Evolutionary conservation across 2,888 invertebrate genomes (phyloP).

Genomic region (Cristatella mucedo): DNA sequence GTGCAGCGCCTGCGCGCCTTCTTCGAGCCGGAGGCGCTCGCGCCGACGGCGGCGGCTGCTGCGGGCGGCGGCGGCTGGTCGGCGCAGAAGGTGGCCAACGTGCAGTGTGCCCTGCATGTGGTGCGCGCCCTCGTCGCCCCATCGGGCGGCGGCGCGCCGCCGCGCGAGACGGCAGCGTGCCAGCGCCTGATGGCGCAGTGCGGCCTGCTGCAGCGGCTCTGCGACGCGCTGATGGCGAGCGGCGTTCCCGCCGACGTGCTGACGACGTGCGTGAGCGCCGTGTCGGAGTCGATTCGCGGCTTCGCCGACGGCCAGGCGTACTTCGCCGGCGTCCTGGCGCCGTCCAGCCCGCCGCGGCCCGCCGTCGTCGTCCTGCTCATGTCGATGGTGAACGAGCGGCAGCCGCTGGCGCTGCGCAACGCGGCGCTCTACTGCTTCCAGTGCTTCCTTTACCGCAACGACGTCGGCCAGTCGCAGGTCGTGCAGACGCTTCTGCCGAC

Average conservation of each 20-base stretch:
- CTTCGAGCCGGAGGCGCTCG: constrained; percentile 44
- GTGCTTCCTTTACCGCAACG: constrained; percentile 83
- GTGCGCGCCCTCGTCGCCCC: constrained; percentile 82
- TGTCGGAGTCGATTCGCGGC: constrained; percentile 82
- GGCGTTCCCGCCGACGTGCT: constrained; percentile 90
- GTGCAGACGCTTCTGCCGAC: constrained; percentile 82
- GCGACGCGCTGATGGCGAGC: constrained; percentile 79
- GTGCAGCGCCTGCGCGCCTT: constrained; percentile 75
- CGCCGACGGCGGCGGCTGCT: constrained; percentile 12
- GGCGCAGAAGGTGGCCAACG: constrained; percentile 69
- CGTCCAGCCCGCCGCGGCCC: constrained; percentile 78
- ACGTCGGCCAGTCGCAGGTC: constrained; percentile 66
- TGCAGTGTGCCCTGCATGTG: constrained; percentile 70
- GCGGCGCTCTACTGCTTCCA: constrained; percentile 94
- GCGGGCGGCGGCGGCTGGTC: constrained; percentile 53
- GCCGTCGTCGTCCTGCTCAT: constrained; percentile 82
- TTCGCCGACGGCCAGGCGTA: constrained; percentile 74
- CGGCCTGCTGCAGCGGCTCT: constrained; percentile 58
- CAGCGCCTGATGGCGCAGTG: constrained; percentile 71
- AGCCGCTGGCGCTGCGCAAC: constrained; percentile 71
- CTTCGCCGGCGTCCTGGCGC: constrained; percentile 71
- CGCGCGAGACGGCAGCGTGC: constrained; percentile 57
- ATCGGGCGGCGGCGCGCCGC: constrained; percentile 62
- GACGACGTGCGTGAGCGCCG: constrained; percentile 84
- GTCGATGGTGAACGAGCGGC: constrained; percentile 96